These are phyloP conservation scores for Speoplatyrhinus poulsoni DNA, from an alignment of 2,113 vertebrate species.

Conservation along the genomic window DNA sequence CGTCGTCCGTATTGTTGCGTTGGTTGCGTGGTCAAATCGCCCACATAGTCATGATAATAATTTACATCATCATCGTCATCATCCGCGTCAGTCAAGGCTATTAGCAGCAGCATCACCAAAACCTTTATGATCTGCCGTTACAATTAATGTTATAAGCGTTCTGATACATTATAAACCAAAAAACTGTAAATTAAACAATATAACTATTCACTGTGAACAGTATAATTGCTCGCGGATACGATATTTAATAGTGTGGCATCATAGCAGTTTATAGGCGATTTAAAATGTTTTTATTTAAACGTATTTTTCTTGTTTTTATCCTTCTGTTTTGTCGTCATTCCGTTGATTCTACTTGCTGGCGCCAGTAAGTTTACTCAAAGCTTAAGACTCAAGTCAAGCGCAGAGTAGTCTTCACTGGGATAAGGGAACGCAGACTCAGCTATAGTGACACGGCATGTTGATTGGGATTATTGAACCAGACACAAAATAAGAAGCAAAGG, in stretches of 20 bases:
- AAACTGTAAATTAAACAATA: no score
- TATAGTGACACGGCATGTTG: constrained; percentile 32
- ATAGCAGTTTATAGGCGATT: constrained; percentile 35
- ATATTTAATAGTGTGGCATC: constrained; percentile 34
- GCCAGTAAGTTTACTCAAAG: constrained; percentile 68
- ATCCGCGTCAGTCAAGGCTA: not conserved
- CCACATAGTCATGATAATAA: not conserved
- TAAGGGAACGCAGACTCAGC: constrained; percentile 37
- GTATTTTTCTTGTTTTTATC: constrained; percentile 40
- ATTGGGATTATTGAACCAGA: not conserved
- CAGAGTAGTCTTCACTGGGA: not conserved
- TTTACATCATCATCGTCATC: not conserved
- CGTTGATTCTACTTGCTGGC: constrained; percentile 56
- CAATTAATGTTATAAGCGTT: not conserved
- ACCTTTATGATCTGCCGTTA: not conserved
- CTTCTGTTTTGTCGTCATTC: constrained; percentile 32
- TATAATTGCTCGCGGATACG: not conserved
- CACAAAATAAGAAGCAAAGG: no score
- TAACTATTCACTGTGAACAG: no score
- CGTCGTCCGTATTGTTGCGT: not conserved
- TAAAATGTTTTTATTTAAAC: not conserved
- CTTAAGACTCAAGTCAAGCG: constrained; percentile 52
- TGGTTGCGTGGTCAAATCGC: not conserved
- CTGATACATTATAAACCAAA: not conserved
- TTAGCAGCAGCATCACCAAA: no score